phyloP scores from a whole-genome alignment of 2,797 vertebrate genomes.

The Sebastes paucispinis region DNA sequence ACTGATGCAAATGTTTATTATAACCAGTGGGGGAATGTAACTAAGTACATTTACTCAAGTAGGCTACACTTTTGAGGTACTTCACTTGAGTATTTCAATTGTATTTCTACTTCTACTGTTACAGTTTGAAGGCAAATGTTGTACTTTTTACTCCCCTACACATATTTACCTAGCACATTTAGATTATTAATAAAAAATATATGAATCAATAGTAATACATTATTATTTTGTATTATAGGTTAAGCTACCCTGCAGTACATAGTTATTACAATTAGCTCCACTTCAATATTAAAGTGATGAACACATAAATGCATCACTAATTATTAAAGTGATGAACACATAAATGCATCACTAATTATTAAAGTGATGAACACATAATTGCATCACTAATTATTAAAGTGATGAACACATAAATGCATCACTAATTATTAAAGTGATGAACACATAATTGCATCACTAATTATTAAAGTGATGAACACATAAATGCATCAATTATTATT shows the following conservation, averaged over 20 bases:
- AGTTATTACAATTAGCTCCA: background rate
- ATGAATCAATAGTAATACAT: background rate
- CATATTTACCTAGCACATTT: background rate
- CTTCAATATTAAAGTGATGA: background rate
- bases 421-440: background rate
- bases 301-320: background rate
- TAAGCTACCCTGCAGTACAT: background rate
- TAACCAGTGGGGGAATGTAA: background rate
- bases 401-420: background rate
- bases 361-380: background rate
- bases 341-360: background rate
- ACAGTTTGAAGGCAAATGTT: background rate
- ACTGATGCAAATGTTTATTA: slow-evolving; percentile 4
- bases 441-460: background rate
- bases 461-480: background rate
- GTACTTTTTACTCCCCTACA: background rate
- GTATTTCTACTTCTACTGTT: background rate
- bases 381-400: background rate
- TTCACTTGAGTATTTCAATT: background rate
- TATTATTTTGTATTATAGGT: accelerated
- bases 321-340: background rate
- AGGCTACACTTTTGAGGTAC: background rate
- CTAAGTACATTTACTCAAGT: background rate
- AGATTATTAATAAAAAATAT: background rate
- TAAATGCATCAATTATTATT: background rate